Evolutionary conservation across 2,888 invertebrate genomes (phyloP), one percentile per base, ranked within the genome.

Genomic region (Teleogryllus oceanicus): DNA sequence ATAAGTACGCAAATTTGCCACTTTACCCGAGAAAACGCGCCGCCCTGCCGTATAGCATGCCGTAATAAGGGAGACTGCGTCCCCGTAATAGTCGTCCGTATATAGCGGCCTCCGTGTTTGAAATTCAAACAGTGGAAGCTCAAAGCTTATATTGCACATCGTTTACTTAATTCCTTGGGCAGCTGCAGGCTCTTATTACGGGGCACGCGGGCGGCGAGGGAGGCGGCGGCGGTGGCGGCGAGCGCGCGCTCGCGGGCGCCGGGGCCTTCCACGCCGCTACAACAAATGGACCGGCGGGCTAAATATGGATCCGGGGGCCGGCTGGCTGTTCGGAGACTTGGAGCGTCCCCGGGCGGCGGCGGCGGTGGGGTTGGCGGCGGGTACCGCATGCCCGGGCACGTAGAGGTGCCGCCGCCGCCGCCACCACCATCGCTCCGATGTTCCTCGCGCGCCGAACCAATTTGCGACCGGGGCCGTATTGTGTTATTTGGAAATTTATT

Each of bases 81-180:
- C 37, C 49, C 77, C 16, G 77, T 77, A 77, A 77, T 77, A 77
- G 77, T 77, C 62, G 62, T 62, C 62, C 62, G 62, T 18, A 62
- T 62, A 62, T 62, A 62, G 62, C 62, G 62, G 62, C 62, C 62
- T 16, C 77, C 77, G 37, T 49, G 77, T n/a, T 49, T 49, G 77
- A 49, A 77, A 77, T 77, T 77, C 77, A 77, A 77, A 77, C 77
- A 21, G 77, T 77, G 77, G 77, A 16, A 37, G 77, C 77, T 77
- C 77, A 77, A 77, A 77, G 77, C 77, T 77, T 77, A 77, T 77
- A 77, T 77, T 77, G 77, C 77, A 77, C 77, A 77, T 77, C 37
- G 77, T 77, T 77, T 77, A 77, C 77, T 77, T 77, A 77, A 77
- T 77, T 77, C 77, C 77, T 76, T 76, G 76, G 76, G 76, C 76